Percentiles rank a stretch among this genome's conserved stretches.
Conservation (phyloP, 2,797 vertebrate genomes). For the Salmo trutta region DNA sequence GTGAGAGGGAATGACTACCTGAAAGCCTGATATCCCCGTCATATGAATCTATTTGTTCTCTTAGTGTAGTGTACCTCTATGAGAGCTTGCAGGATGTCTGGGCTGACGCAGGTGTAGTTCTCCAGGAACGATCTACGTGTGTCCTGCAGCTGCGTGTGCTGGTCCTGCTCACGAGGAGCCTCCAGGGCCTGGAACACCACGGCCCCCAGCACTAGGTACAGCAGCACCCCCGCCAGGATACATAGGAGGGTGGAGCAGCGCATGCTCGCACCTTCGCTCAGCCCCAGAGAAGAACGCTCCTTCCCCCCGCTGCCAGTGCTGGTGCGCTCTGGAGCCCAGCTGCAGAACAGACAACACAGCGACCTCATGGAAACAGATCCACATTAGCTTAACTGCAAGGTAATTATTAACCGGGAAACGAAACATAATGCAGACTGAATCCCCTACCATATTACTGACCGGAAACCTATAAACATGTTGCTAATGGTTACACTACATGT, state of each 20-base stretch:
- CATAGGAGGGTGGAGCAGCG: conserved; percentile 82
- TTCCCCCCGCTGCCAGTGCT: conserved; percentile 37
- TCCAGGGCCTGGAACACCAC: conserved; percentile 86
- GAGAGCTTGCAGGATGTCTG: conserved; percentile 71
- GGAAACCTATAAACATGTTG: no score
- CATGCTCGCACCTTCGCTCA: conserved; percentile 73
- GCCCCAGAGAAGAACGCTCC: conserved; percentile 46
- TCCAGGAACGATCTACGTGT: conserved; percentile 71
- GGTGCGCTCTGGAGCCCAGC: conserved; percentile 56
- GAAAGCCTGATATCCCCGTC: not conserved
- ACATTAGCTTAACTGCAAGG: conserved; percentile 9
- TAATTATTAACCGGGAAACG: no score
- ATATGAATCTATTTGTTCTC: not conserved
- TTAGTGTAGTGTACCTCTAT: conserved; percentile 74
- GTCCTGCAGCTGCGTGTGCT: conserved; percentile 64
- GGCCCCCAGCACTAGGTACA: conserved; percentile 87
- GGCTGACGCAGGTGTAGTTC: conserved; percentile 77
- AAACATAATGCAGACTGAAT: no score
- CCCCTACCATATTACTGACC: no score
- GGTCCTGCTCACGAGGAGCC: conserved; percentile 72
- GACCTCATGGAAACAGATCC: conserved; percentile 17
- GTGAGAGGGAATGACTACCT: conserved; percentile 9
- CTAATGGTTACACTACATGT: not conserved
- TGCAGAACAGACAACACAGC: conserved; percentile 39
- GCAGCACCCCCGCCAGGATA: conserved; percentile 80